A percentile compares a stretch with the other conserved stretches of the same genome.
These are phyloP conservation scores for Umimayanthus kanabou DNA, from an alignment of 92 coral and sea anemone genomes.

Conservation along the genomic window DNA sequence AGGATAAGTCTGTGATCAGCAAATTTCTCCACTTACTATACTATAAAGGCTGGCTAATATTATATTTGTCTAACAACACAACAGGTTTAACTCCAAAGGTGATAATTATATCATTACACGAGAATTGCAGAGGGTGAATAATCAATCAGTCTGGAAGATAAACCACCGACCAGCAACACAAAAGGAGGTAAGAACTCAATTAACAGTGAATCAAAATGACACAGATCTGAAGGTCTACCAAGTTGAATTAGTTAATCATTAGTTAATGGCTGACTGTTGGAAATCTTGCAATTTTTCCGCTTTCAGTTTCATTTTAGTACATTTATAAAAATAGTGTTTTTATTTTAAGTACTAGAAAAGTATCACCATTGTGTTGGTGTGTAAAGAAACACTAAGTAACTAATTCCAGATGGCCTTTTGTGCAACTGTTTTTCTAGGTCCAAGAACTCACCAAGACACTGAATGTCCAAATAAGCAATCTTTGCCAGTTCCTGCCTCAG, in stretches of 20 bases:
- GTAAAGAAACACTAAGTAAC: too few relatives aligned
- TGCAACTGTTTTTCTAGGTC: slow-evolving; percentile 55
- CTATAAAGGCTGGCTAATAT: too few relatives aligned
- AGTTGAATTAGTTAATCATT: background rate
- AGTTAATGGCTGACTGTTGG: background rate
- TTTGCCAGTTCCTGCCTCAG: slow-evolving; percentile 99
- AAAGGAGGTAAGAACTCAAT: slow-evolving; percentile 64
- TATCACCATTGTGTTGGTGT: too few relatives aligned
- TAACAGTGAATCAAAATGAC: too few relatives aligned
- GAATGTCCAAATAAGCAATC: slow-evolving; percentile 89
- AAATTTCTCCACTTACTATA: too few relatives aligned
- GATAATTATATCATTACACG: slow-evolving; percentile 84
- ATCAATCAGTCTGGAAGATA: slow-evolving; percentile 84
- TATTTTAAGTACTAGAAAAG: background rate
- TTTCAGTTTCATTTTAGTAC: background rate
- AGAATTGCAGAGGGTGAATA: slow-evolving; percentile 80
- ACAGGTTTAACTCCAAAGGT: slow-evolving; percentile 67
- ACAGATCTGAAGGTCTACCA: background rate
- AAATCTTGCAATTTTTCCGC: background rate
- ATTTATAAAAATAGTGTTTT: background rate
- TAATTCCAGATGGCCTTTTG: background rate
- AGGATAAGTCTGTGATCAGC: too few relatives aligned
- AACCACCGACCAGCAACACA: slow-evolving; percentile 77
- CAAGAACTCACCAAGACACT: slow-evolving; percentile 76
- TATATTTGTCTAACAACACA: background rate